phyloP scores from a whole-genome alignment of 1,140 invertebrate genomes.

The Steinernema feltiae region DNA sequence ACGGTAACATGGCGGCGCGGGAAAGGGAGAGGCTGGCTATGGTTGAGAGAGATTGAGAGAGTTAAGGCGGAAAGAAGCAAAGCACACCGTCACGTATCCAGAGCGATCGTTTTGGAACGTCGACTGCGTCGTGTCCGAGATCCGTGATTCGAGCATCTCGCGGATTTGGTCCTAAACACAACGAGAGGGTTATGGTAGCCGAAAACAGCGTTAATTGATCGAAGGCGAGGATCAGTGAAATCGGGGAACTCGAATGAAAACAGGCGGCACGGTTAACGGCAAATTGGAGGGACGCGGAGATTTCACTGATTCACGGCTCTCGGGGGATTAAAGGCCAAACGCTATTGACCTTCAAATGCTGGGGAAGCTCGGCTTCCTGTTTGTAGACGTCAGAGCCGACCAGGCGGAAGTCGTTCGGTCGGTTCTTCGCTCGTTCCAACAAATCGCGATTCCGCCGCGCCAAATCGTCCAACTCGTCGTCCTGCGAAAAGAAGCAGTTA shows the following conservation, averaged over 20 bases:
- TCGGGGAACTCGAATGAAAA: slow-evolving; percentile 18
- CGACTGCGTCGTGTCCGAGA: slow-evolving; percentile 38
- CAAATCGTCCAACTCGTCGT: slow-evolving; percentile 46
- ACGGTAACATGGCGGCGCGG: slow-evolving; percentile 10
- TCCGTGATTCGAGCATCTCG: slow-evolving; percentile 43
- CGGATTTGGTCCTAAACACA: slow-evolving; percentile 47
- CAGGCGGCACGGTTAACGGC: no score
- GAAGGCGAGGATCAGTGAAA: slow-evolving; percentile 5
- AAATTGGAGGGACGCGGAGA: no score
- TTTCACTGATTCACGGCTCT: no score
- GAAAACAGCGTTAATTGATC: background rate
- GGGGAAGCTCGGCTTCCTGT: slow-evolving; percentile 40
- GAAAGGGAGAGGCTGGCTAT: slow-evolving; percentile 12
- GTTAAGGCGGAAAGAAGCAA: slow-evolving; percentile 12
- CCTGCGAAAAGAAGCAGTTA: slow-evolving; percentile 30
- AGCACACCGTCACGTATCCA: slow-evolving; percentile 50
- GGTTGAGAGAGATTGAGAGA: slow-evolving; percentile 10
- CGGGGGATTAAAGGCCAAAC: no score
- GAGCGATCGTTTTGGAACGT: slow-evolving; percentile 39
- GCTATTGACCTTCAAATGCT: slow-evolving; percentile 30
- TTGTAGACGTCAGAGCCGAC: slow-evolving; percentile 48
- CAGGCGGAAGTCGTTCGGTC: slow-evolving; percentile 36
- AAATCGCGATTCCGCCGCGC: slow-evolving; percentile 40
- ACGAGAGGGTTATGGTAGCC: slow-evolving; percentile 21
- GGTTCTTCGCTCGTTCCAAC: slow-evolving; percentile 41